Evolutionary conservation across 1,140 invertebrate species (phyloP).

Genomic region (Dufourea novaeangliae): DNA sequence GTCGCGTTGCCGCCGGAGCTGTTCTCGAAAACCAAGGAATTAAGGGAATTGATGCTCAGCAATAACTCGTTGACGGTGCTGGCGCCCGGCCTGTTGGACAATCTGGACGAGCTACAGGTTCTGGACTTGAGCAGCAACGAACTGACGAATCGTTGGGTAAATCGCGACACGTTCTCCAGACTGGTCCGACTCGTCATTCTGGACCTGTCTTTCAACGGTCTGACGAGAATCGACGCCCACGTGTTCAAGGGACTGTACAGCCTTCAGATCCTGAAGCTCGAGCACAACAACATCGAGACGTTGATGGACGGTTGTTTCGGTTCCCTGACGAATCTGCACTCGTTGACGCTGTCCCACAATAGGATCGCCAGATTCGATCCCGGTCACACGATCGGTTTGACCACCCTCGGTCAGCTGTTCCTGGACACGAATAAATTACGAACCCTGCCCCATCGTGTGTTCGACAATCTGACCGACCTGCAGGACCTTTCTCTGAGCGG

Average conservation of each 20-base stretch:
- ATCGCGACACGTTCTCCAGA: constrained; percentile 89
- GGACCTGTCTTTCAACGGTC: constrained; percentile 88
- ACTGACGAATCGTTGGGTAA: constrained; percentile 90
- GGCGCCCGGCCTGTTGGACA: constrained; percentile 88
- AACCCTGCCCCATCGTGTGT: constrained; percentile 87
- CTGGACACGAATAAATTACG: constrained; percentile 89
- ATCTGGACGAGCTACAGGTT: constrained; percentile 88
- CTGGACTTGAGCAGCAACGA: constrained; percentile 90
- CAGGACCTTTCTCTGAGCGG: constrained; percentile 93
- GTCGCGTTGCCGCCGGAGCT: constrained; percentile 88
- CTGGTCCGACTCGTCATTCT: constrained; percentile 88
- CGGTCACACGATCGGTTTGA: constrained; percentile 87
- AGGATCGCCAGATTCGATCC: constrained; percentile 86
- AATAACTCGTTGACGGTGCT: constrained; percentile 91
- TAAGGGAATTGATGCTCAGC: constrained; percentile 88
- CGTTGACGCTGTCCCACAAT: constrained; percentile 88
- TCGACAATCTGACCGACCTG: constrained; percentile 90
- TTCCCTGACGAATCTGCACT: constrained; percentile 89
- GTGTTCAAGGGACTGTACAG: constrained; percentile 89
- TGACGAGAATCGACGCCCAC: constrained; percentile 86
- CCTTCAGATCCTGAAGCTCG: constrained; percentile 89
- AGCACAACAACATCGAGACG: constrained; percentile 88
- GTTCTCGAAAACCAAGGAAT: constrained; percentile 85
- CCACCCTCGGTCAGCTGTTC: constrained; percentile 87
- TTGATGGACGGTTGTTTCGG: constrained; percentile 89